Conservation (phyloP, 2,888 invertebrate species). For the Drosophila heteroneura region DNA sequence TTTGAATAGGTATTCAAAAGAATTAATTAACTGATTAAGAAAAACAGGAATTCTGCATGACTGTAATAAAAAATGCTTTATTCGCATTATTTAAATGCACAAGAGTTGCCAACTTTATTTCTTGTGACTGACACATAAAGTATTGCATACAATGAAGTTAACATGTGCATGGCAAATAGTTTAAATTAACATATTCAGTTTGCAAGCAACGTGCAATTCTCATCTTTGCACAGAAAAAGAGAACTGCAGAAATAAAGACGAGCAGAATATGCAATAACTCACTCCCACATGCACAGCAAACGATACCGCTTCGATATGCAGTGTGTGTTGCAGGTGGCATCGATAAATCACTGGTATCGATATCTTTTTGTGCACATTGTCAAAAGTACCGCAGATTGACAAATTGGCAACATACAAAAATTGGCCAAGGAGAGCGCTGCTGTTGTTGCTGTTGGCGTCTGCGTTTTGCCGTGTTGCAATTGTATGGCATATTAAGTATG, state of each 20-base stretch:
- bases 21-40: constrained; percentile 10
- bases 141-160: constrained; percentile 17
- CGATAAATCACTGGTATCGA: constrained; percentile 72
- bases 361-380: constrained; percentile 49
- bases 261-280: constrained; percentile 33
- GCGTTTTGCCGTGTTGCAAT: constrained; percentile 7
- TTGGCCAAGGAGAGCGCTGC: constrained; percentile 58
- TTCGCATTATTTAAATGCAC: constrained; percentile 25
- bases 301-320: constrained; percentile 1
- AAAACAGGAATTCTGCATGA: constrained; percentile 17
- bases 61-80: constrained; percentile 18
- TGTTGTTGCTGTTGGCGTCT: background rate
- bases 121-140: constrained; percentile 18
- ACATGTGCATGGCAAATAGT: constrained; percentile 31
- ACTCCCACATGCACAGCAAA: constrained; percentile 13
- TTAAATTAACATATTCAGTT: constrained; percentile 43
- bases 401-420: constrained; percentile 53
- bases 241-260: constrained; percentile 36
- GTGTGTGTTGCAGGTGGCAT: constrained; percentile 59
- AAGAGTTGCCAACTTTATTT: constrained; percentile 33
- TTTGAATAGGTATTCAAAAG: constrained; percentile 3
- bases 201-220: constrained; percentile 25
- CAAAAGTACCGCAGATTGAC: constrained; percentile 58
- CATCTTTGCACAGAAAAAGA: constrained; percentile 34
- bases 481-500: constrained; percentile 8